phyloP scores from a whole-genome alignment of 2,113 vertebrate species.

The Mastomys natalensis region DNA sequence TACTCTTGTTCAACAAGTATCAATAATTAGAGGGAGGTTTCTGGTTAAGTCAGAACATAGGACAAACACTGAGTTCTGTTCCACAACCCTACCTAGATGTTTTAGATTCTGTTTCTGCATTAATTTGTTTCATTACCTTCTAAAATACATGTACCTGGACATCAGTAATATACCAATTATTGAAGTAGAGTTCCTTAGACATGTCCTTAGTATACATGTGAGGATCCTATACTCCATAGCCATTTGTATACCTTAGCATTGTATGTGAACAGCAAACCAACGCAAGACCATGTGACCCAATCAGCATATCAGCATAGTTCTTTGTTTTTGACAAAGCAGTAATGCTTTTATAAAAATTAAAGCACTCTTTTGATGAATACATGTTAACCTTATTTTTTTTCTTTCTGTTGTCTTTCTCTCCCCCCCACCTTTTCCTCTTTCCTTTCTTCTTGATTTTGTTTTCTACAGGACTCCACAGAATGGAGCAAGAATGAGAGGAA shows the following conservation, averaged over 20 bases:
- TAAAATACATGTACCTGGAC: background rate
- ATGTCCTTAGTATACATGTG: background rate
- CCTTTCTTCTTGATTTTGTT: constrained; percentile 56
- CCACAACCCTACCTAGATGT: fast-evolving
- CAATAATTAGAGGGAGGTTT: background rate
- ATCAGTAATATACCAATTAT: background rate
- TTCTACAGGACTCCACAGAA: constrained; percentile 97
- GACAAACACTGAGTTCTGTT: background rate
- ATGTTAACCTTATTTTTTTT: constrained; percentile 48
- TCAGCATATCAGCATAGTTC: fast-evolving
- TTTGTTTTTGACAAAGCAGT: background rate
- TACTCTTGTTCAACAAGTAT: background rate
- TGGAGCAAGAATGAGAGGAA: constrained; percentile 99
- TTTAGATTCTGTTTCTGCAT: background rate
- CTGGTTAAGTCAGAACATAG: background rate
- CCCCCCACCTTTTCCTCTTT: background rate
- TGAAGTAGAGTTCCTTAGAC: too few species aligned
- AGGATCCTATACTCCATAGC: background rate
- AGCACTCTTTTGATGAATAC: background rate
- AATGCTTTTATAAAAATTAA: background rate
- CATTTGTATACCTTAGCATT: fast-evolving
- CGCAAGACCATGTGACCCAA: fast-evolving
- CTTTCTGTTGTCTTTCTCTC: background rate
- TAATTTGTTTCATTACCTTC: background rate
- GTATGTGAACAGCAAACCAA: background rate